Percentiles rank a stretch among this genome's conserved stretches.
phyloP scores from a whole-genome alignment of 2,797 vertebrate genomes.

The Mus spretus region DNA sequence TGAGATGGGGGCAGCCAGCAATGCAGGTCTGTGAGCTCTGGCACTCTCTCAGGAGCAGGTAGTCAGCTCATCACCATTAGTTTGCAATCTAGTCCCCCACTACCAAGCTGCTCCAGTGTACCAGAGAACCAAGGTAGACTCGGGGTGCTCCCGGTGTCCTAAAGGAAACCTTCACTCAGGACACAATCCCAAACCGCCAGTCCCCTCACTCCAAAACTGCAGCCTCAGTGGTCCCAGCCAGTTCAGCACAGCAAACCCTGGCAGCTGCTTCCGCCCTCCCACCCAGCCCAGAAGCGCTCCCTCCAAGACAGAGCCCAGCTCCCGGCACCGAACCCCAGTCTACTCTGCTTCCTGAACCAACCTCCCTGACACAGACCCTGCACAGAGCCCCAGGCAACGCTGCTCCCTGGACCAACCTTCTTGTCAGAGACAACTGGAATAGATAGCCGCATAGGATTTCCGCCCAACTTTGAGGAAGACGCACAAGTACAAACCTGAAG shows the following conservation, averaged over 20 bases:
- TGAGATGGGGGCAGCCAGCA: no score
- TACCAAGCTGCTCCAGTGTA: no score
- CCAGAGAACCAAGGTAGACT: no score
- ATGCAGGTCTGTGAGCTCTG: no score
- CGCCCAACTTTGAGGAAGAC: background rate
- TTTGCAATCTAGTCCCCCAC: no score
- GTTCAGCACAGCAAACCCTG: no score
- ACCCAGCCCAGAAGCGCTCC: background rate
- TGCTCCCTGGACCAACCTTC: background rate
- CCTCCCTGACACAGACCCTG: no score
- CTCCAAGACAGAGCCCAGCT: background rate
- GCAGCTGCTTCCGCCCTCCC: background rate
- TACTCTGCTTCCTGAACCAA: background rate
- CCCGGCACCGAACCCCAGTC: no score
- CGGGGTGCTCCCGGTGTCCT: no score
- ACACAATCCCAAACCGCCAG: background rate
- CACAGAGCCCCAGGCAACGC: background rate
- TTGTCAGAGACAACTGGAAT: background rate
- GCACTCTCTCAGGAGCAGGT: no score
- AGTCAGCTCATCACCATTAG: no score
- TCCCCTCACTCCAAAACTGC: background rate
- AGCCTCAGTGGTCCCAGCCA: background rate
- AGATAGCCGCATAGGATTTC: rapidly evolving
- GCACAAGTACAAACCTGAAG: background rate
- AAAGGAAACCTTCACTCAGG: no score